A percentile compares a stretch with the other conserved stretches of the same genome.
Conservation (phyloP, 2,113 vertebrate species). For the Zosterops hypoxanthus region DNA sequence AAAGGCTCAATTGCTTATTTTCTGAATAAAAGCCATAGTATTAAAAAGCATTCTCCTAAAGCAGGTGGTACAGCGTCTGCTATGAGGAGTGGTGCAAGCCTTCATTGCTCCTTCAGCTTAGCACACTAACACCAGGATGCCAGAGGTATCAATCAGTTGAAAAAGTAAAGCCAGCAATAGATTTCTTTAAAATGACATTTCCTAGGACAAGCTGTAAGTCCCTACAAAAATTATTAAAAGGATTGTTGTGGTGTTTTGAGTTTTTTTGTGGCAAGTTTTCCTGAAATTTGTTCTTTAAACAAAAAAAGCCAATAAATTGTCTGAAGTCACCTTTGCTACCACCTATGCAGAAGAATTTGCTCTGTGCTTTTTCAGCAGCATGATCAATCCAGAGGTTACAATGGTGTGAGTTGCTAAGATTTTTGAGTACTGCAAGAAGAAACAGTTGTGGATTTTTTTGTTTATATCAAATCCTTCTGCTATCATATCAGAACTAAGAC, state of each 20-base stretch:
- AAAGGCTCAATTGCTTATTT: not conserved
- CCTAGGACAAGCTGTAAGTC: not conserved
- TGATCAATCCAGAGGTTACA: not conserved
- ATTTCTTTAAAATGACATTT: not conserved
- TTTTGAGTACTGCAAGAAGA: not conserved
- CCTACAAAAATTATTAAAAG: not conserved
- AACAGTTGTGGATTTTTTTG: not conserved
- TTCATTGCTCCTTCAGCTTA: not conserved
- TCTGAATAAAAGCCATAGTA: not conserved
- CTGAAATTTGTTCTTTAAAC: not conserved
- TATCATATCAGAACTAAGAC: not conserved
- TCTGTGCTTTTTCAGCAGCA: not conserved
- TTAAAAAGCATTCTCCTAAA: not conserved
- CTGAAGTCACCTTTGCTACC: not conserved
- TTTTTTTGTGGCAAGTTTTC: not conserved
- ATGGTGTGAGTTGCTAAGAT: not conserved
- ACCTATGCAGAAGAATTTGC: not conserved
- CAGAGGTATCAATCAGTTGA: not conserved
- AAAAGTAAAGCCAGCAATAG: not conserved
- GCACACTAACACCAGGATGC: not conserved
- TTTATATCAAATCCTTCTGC: not conserved
- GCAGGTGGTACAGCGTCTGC: not conserved
- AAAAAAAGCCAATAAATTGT: not conserved
- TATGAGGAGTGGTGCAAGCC: not conserved
- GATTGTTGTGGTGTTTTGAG: not conserved